These are phyloP conservation scores for Tachysurus fulvidraco DNA, from an alignment of 2,113 vertebrate genomes.

Conservation along the genomic window DNA sequence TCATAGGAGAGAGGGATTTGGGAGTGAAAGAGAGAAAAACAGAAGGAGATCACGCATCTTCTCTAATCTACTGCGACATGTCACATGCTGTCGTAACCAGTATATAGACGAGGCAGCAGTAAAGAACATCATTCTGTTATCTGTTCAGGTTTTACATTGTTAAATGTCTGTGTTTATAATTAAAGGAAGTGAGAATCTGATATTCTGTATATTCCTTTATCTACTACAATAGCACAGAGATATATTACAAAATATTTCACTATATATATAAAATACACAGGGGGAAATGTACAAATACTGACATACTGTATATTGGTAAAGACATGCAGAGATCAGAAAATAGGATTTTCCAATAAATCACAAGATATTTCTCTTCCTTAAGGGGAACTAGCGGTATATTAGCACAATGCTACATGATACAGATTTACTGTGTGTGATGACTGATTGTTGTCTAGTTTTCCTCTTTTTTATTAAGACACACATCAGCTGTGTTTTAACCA, in stretches of 20 bases:
- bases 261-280: too few relatives aligned
- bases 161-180: not conserved
- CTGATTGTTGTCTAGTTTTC: not conserved
- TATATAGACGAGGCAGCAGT: not conserved
- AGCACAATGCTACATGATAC: not conserved
- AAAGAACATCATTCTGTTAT: not conserved
- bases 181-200: not conserved
- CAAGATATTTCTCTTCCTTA: not conserved
- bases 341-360: not conserved
- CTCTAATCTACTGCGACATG: not conserved
- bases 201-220: not conserved
- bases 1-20: too few relatives aligned
- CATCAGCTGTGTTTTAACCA: not conserved
- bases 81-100: not conserved
- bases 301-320: not conserved
- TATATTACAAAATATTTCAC: too few relatives aligned
- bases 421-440: not conserved
- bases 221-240: not conserved
- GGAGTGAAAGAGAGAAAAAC: too few relatives aligned
- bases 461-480: not conserved
- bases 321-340: not conserved
- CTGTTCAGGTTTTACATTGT: not conserved
- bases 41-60: too few relatives aligned
- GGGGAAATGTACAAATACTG: not conserved
- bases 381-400: not conserved